Evolutionary conservation across 53 echinoderm and acorn worm genomes (phyloP).

Genomic region (Astropecten irregularis): DNA sequence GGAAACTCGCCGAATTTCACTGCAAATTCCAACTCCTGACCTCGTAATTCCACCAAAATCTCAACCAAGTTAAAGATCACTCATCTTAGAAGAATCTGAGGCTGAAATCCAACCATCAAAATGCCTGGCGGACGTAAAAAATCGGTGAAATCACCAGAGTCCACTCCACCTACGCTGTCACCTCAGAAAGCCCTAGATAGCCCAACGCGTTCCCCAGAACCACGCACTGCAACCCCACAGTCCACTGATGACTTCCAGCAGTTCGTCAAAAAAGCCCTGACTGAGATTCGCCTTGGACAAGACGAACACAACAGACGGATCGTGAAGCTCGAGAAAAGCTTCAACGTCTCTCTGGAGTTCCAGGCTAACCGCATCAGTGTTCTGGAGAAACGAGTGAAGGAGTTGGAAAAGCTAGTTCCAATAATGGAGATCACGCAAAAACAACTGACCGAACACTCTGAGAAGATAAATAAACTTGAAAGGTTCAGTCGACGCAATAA

Average conservation of each 20-base stretch:
- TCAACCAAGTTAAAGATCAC: too few relatives aligned
- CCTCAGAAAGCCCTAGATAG: neutral
- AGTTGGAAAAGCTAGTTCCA: neutral
- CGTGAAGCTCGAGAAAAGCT: neutral
- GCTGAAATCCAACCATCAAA: neutral
- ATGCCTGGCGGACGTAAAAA: constrained; percentile 12
- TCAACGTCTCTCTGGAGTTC: neutral
- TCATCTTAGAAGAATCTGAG: neutral
- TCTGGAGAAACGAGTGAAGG: constrained; percentile 2
- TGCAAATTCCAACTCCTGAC: too few relatives aligned
- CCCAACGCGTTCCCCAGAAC: neutral
- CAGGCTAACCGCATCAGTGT: neutral
- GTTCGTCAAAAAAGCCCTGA: neutral
- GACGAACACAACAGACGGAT: neutral
- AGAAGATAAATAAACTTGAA: too few relatives aligned
- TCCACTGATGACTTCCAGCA: neutral
- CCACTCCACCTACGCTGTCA: constrained; percentile 5
- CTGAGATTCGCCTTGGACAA: neutral
- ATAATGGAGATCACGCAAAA: neutral
- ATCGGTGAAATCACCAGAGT: neutral
- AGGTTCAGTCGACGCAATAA: too few relatives aligned
- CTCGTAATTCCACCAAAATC: too few relatives aligned
- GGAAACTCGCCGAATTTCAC: too few relatives aligned
- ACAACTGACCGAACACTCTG: neutral
- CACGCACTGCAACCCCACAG: neutral